Evolutionary conservation across 2,888 invertebrate genomes (phyloP).

Genomic region (Leptinotarsa haldemani): DNA sequence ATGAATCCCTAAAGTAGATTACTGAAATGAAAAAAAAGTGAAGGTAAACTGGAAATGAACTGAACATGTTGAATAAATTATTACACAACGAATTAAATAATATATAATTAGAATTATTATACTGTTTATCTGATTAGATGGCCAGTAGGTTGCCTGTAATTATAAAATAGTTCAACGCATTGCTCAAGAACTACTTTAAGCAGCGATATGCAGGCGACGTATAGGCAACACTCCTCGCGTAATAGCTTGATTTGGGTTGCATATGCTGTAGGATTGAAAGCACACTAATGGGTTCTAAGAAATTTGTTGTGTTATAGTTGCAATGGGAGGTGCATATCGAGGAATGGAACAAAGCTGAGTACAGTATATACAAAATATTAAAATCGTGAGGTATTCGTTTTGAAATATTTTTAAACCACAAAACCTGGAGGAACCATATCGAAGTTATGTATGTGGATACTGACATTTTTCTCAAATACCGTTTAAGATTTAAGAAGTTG

Average conservation of each 20-base stretch:
- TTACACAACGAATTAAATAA: conserved; percentile 36
- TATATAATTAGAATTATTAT: conserved; percentile 25
- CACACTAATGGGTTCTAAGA: not conserved
- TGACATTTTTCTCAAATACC: too few relatives aligned
- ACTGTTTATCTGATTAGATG: conserved; percentile 20
- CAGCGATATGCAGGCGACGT: not conserved
- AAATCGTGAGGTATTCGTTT: too few relatives aligned
- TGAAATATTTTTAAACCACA: too few relatives aligned
- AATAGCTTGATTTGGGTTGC: conserved; percentile 5
- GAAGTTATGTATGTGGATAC: too few relatives aligned
- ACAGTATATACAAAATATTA: too few relatives aligned
- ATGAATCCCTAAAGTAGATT: conserved; percentile 10
- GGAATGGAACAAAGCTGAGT: too few relatives aligned
- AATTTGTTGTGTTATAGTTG: not conserved
- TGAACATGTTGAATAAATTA: conserved; percentile 24
- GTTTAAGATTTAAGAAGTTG: too few relatives aligned
- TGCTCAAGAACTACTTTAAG: not conserved
- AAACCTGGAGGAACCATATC: too few relatives aligned
- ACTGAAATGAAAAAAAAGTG: conserved; percentile 27
- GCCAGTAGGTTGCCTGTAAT: conserved; percentile 13
- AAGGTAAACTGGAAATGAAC: conserved; percentile 37
- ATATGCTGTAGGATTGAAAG: conserved; percentile 3
- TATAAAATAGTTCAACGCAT: conserved; percentile 5
- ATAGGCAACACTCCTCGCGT: conserved; percentile 11
- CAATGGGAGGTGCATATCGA: not conserved